Evolutionary conservation across 2,888 invertebrate genomes (phyloP), one percentile per base, ranked within the genome.

Genomic region (Palloptera scutellata): DNA sequence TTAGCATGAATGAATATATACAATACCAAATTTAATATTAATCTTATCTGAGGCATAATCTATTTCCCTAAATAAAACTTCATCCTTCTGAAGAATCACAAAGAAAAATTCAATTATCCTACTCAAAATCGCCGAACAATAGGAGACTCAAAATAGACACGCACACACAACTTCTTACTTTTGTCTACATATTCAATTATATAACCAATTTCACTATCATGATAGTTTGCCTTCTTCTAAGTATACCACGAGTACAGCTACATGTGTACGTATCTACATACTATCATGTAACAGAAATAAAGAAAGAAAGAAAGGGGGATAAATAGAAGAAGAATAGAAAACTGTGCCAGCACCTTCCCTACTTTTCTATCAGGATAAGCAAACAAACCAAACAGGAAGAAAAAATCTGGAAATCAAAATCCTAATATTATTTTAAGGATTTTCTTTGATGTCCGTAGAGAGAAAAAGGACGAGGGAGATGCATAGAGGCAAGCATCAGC

Each of bases 61-160:
- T 54, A 54, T 54, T 58, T 42, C 30, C 41, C 17, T 5, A 13
- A 13, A 59, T 59, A n/a, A 15, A 43, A 59, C 42, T 59, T n/a
- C n/a, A n/a, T n/a, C 9, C 20, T 43, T 54, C 4, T n/a, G 19
- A 59, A 40, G 8, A n/a, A 59, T 59, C 59, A 43, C 43, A 59
- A 59, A 59, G n/a, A n/a, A 59, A 12, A 59, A 59, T 59, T 43
- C 59, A 73, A 73, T 73, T 71, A 71, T 71, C 70, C 69, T 66
- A 68, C 71, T 69, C 68, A 61, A 54, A 69, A 54, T 65, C 68
- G 62, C 64, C 69, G 69, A 64, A 30, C 6, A 30, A 30, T 4
- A 30, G 30, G 6, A 30, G 6, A 71, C 60, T 68, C 64, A 70
- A 70, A 69, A 67, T 64, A 66, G 54, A 61, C 59, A 65, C 60